Conservation (phyloP, 2,797 vertebrate genomes). For the Sebastolobus alascanus region DNA sequence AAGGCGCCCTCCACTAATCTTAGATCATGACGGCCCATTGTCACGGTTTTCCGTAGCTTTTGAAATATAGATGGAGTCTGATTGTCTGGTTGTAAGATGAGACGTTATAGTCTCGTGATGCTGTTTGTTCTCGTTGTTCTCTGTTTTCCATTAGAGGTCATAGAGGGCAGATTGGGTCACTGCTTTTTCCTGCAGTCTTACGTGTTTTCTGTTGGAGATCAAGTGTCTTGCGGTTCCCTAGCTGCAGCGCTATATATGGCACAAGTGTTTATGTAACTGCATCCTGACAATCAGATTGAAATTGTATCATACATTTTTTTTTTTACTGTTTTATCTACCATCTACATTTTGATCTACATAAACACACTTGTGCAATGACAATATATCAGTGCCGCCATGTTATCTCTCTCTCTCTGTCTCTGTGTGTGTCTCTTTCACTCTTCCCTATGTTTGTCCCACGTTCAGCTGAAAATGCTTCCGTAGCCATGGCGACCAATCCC, state of each 20-base stretch:
- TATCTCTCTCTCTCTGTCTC: conserved; percentile 26
- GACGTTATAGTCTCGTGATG: conserved; percentile 58
- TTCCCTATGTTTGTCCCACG: conserved; percentile 62
- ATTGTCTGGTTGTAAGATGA: conserved; percentile 81
- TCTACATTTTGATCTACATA: neutral
- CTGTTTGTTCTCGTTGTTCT: conserved; percentile 69
- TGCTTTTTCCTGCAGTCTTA: conserved; percentile 54
- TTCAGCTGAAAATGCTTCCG: conserved; percentile 72
- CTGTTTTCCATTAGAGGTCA: conserved; percentile 64
- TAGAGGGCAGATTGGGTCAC: conserved; percentile 47
- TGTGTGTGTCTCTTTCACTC: conserved; percentile 12
- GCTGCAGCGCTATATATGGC: conserved; percentile 31
- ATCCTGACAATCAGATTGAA: conserved; percentile 4
- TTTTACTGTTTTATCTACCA: neutral
- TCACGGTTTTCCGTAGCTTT: conserved; percentile 76
- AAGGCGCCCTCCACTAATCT: conserved; percentile 73
- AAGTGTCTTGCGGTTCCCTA: conserved; percentile 48
- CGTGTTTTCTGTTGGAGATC: conserved; percentile 65
- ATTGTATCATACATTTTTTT: no score
- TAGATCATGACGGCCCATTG: conserved; percentile 73
- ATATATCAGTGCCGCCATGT: conserved; percentile 19
- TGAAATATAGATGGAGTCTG: conserved; percentile 83
- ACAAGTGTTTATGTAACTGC: conserved; percentile 39
- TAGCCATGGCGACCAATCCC: conserved; percentile 84
- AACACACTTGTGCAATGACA: neutral